Evolutionary conservation across 1,140 invertebrate genomes (phyloP), one percentile per base, ranked within the genome.

Genomic region (Panagrolaimus sp.): DNA sequence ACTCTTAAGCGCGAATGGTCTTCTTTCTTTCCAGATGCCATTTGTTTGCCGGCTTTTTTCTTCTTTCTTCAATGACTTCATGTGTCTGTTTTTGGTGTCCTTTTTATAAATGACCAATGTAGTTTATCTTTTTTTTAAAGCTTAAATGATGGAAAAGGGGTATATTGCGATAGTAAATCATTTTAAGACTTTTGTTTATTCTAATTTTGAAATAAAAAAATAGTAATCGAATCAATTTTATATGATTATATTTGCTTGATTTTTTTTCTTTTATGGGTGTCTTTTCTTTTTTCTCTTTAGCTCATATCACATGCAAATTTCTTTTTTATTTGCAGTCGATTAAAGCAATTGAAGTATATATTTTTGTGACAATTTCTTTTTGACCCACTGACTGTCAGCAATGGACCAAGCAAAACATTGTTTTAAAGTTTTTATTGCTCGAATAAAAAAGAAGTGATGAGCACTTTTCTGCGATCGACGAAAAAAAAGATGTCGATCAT

Each of bases 251-350:
- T 57, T 27, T 25, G 27, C 51, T 57, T 38, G 31, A 38, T 38
- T 38, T 38, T 38, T n/a, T n/a, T n/a, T n/a, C n/a, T n/a, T n/a
- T 38, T 38, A 38, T 38, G 31, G 7, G 31, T 38, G 31, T 38
- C 7, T 38, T 38, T 7, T 38, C 31, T 38, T 38, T 2, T 4
- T 38, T n/a, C n/a, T n/a, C n/a, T n/a, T n/a, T n/a, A n/a, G n/a
- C n/a, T n/a, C n/a, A 27, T 57, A 27, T 27, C n/a, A 27, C 20
- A 57, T 57, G 51, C 51, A 57, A 57, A 57, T 57, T 57, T 57
- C 4, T 20, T 16, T 57, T 57, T 25, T 57, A 25, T 25, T 25
- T 25, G 51, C 51, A n/a, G 20, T 20, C 51, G 16, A 25, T 57
- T 20, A 20, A 27, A 57, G 20, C 51, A 57, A 27, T 27, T 8